Base-by-base conservation (phyloP, 2,888 invertebrate species). In the Diarsia brunnea region DNA sequence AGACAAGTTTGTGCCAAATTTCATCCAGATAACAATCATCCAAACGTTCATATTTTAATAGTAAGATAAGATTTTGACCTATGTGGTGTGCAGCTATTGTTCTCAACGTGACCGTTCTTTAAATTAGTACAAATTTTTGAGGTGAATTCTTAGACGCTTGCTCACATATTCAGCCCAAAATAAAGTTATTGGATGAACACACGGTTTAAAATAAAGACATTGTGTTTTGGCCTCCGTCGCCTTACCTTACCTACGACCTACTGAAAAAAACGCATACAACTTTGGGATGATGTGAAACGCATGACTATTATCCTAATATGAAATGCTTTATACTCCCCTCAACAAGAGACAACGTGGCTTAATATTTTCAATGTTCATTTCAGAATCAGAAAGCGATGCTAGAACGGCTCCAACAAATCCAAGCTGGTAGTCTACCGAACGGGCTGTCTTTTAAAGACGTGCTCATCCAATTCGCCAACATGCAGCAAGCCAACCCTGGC, bases 381-480 rank as follows among this genome's bases (percentile, higher is more conserved):
- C 94, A 96, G 96, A 96, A 94, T 81, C 96, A 96, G 86, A 96
- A 96, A 84, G 95, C 96, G 1, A 96, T 96, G 95, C 76, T 96
- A 12, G 96, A 96, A 75, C 92, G 96, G 0, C 91, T 96, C 0
- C 95, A 96, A 75, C 95, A 96, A 84, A 96, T 93, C 90, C 97
- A 97, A 95, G 97, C 94, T 0, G 94, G 95, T 11, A 90, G 92
- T 21, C 91, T 96, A 64, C 95, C 96, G 19, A 96, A 96, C 88
- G 95, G 96, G 5, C 88, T 97, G 49, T 96, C 94, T 88, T 98
- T 98, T 93, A 98, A 98, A 89, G 98, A 98, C 88, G 98, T 98
- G 47, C 95, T 98, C 21, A 97, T 98, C 4, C 98, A 98, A 90
- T 98, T 98, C 90, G 98, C 98, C 80, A 97, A 96, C 92, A 96